Evolutionary conservation across 2,888 invertebrate genomes (phyloP).

Genomic region (Chesias legatella): DNA sequence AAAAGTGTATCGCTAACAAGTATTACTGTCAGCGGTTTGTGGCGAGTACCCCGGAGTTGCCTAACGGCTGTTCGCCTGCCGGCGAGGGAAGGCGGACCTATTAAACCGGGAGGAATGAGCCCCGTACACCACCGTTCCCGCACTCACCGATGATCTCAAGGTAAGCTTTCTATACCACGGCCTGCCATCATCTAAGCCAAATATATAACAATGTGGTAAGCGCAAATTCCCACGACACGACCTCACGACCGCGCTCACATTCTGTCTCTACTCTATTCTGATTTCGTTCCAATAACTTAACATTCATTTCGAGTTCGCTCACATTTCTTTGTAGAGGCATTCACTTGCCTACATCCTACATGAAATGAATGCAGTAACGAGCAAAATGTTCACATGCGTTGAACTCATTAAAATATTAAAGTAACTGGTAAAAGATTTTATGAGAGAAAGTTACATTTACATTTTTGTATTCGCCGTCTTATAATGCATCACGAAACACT

Average conservation of each 20-base stretch:
- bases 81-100: conserved; percentile 73
- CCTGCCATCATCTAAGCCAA: conserved; percentile 2
- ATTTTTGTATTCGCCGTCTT: no score
- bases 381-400: no score
- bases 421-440: background rate
- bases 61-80: conserved; percentile 74
- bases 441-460: no score
- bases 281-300: conserved; percentile 54
- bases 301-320: conserved; percentile 32
- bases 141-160: conserved; percentile 80
- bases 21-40: conserved; percentile 62
- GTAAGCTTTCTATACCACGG: conserved; percentile 33
- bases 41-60: conserved; percentile 64
- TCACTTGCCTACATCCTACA: conserved; percentile 36
- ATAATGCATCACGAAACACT: no score
- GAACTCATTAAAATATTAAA: background rate
- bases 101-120: conserved; percentile 78
- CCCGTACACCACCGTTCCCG: conserved; percentile 71
- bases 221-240: conserved; percentile 57
- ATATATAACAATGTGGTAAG: conserved; percentile 51
- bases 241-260: conserved; percentile 58
- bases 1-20: conserved; percentile 75
- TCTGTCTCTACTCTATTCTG: conserved; percentile 59
- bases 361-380: conserved; percentile 1
- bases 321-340: conserved; percentile 33